phyloP scores from a whole-genome alignment of 92 coral and sea anemone genomes.

The Zoanthus solanderi region DNA sequence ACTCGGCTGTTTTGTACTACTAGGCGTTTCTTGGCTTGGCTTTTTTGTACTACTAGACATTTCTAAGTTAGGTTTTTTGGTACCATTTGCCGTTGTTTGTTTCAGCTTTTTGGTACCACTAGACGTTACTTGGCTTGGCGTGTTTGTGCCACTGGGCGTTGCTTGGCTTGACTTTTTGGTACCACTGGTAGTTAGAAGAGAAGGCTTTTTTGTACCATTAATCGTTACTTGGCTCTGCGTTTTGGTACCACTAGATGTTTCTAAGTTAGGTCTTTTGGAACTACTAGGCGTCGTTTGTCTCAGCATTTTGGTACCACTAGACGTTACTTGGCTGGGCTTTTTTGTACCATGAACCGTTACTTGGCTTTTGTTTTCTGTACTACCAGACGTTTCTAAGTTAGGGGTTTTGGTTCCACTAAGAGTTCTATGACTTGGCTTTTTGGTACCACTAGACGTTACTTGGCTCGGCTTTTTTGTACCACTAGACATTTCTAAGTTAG shows the following conservation, averaged over 20 bases:
- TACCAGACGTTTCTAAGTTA: not conserved
- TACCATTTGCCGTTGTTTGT: not conserved
- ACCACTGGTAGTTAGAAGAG: no score
- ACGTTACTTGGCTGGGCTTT: not conserved
- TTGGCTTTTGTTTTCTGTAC: not conserved
- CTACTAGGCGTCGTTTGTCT: not conserved
- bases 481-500: not conserved
- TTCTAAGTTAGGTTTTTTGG: not conserved
- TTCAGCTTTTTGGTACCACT: not conserved
- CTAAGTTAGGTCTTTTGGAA: not conserved
- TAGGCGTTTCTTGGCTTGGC: not conserved
- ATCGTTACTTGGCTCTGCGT: not conserved
- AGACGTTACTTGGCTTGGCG: not conserved
- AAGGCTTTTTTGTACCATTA: no score
- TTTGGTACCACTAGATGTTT: not conserved
- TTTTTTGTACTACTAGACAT: not conserved
- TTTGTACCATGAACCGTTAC: no score
- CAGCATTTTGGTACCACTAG: not conserved
- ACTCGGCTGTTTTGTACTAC: no score
- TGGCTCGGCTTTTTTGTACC: not conserved
- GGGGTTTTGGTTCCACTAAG: not conserved
- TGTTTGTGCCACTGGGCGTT: no score
- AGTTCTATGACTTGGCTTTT: not conserved
- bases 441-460: not conserved
- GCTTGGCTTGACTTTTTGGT: no score